phyloP scores from a whole-genome alignment of 2,888 invertebrate species.

The Conchocele bisecta region DNA sequence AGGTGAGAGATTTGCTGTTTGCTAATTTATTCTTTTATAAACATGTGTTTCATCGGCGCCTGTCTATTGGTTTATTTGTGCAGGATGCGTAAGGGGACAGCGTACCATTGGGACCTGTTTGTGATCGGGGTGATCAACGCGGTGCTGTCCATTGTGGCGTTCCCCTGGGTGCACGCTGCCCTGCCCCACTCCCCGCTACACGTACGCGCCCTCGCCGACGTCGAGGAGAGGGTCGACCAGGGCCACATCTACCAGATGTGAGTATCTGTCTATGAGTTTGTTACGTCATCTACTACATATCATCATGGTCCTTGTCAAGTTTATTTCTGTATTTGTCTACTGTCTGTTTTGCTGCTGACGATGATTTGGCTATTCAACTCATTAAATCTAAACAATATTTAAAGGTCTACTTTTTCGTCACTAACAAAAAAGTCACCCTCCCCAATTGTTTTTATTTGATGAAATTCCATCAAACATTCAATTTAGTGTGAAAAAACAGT shows the following conservation, averaged over 20 bases:
- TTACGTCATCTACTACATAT: not conserved
- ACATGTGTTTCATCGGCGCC: constrained; percentile 3
- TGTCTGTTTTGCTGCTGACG: too few relatives aligned
- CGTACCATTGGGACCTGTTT: constrained; percentile 86
- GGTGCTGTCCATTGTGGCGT: constrained; percentile 84
- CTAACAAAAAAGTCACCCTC: too few relatives aligned
- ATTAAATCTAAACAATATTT: too few relatives aligned
- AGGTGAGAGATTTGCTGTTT: too few relatives aligned
- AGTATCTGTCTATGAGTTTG: constrained; percentile 55
- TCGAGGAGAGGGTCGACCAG: constrained; percentile 86
- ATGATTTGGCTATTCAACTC: too few relatives aligned
- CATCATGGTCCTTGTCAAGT: too few relatives aligned
- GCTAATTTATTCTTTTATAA: not conserved
- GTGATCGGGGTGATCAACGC: constrained; percentile 85
- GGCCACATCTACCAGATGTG: constrained; percentile 87
- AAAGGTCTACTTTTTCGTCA: too few relatives aligned
- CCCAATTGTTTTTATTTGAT: too few relatives aligned
- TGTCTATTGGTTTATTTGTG: too few relatives aligned
- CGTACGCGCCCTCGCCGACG: constrained; percentile 86
- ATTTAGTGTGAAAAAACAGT: too few relatives aligned
- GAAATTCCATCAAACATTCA: too few relatives aligned
- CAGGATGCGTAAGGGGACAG: constrained; percentile 86
- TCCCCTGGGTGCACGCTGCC: constrained; percentile 86
- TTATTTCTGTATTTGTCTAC: too few relatives aligned
- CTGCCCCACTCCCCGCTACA: constrained; percentile 86